These are phyloP conservation scores for Drosophila prosaltans DNA, from an alignment of 1,140 invertebrate species.

Conservation along the genomic window DNA sequence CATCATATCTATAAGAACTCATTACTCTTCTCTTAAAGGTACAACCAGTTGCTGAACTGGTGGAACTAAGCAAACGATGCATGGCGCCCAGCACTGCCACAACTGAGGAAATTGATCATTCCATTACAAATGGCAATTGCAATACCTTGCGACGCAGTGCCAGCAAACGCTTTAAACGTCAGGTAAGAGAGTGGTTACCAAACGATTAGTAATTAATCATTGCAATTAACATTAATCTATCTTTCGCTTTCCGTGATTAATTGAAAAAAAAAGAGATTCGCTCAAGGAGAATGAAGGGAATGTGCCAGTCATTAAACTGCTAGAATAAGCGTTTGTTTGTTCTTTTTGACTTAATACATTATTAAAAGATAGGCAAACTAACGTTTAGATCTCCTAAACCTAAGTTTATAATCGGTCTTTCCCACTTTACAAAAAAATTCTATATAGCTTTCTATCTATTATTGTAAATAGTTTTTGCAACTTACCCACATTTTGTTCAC, in stretches of 20 bases:
- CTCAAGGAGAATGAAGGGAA: background rate
- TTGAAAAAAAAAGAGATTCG: background rate
- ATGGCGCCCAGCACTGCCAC: conserved; percentile 81
- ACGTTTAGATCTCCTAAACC: no score
- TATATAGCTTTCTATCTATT: background rate
- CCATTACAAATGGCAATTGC: conserved; percentile 83
- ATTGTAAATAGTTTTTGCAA: background rate
- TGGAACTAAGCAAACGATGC: conserved; percentile 91
- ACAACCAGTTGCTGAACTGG: conserved; percentile 93
- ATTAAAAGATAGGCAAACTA: no score
- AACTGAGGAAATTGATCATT: conserved; percentile 75
- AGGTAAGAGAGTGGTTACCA: conserved; percentile 83
- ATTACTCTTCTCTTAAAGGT: conserved; percentile 83
- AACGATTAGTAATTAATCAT: conserved; percentile 53
- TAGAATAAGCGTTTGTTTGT: background rate
- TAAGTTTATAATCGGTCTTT: no score
- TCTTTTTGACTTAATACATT: no score
- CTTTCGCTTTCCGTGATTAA: conserved; percentile 21
- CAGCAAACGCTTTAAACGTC: conserved; percentile 88
- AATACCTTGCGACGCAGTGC: conserved; percentile 92
- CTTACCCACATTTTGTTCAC: background rate
- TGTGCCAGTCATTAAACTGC: background rate
- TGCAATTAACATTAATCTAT: conserved; percentile 12
- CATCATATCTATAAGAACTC: background rate
- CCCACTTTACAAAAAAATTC: background rate